A percentile compares a stretch with the other conserved stretches of the same genome.
phyloP scores from a whole-genome alignment of 92 coral and sea anemone genomes.

The Bergia puertoricense region DNA sequence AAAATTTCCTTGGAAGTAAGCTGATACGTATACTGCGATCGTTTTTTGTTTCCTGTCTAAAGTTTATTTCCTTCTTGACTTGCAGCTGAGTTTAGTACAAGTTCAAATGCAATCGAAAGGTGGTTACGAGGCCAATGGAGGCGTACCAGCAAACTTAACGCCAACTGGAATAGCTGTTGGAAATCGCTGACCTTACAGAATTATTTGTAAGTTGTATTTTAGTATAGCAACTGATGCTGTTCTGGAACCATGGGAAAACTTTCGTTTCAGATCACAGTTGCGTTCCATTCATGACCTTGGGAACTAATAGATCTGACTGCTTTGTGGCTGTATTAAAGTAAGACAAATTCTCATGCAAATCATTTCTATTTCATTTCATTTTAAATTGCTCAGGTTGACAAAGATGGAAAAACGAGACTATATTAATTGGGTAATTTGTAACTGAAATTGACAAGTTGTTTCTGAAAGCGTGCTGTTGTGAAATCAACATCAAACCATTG shows the following conservation, averaged over 20 bases:
- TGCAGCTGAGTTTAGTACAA: conserved; percentile 79
- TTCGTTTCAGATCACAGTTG: too few species aligned
- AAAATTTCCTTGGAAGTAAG: background rate
- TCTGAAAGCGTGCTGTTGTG: background rate
- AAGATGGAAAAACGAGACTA: background rate
- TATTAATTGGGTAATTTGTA: background rate
- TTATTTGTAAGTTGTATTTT: conserved; percentile 43
- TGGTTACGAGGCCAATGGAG: conserved; percentile 63
- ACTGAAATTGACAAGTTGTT: conserved; percentile 15
- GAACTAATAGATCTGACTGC: conserved; percentile 6
- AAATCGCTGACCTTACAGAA: conserved; percentile 40
- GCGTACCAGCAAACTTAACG: conserved; percentile 55
- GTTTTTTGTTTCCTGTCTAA: background rate
- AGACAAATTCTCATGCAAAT: conserved; percentile 15
- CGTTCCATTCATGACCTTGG: background rate
- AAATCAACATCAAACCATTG: background rate
- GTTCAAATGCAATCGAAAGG: conserved; percentile 92
- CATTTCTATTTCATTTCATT: background rate
- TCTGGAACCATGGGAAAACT: background rate
- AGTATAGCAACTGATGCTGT: background rate
- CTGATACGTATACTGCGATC: background rate
- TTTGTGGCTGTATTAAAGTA: background rate
- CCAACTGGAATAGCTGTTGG: conserved; percentile 79
- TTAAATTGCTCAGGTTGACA: background rate
- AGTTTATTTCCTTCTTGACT: background rate